Evolutionary conservation across 2,888 invertebrate species (phyloP).

Genomic region (Lagria hirta): DNA sequence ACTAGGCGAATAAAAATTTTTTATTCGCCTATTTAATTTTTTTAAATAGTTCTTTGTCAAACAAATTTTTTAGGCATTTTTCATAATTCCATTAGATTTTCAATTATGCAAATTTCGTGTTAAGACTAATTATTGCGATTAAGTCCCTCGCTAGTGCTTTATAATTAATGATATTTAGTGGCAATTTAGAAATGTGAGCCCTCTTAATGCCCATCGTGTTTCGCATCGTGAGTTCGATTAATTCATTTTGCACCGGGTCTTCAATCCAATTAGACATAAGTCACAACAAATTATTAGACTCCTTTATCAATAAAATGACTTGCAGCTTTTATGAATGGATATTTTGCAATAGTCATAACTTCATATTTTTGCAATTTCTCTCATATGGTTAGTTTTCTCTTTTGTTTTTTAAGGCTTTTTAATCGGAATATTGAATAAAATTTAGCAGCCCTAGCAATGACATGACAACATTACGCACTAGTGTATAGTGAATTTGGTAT

Average conservation of each 20-base stretch:
- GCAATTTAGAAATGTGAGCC: slow-evolving; percentile 47
- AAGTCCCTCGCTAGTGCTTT: slow-evolving; percentile 12
- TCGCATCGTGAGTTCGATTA: slow-evolving; percentile 47
- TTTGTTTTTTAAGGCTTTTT: slow-evolving; percentile 7
- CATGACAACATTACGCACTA: slow-evolving; percentile 45
- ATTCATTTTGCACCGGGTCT: slow-evolving; percentile 47
- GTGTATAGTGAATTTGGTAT: slow-evolving; percentile 26
- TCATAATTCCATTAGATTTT: too few relatives aligned
- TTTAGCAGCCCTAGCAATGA: slow-evolving; percentile 35
- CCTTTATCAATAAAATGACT: slow-evolving; percentile 49
- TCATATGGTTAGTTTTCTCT: slow-evolving; percentile 18
- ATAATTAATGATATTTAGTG: slow-evolving; percentile 49
- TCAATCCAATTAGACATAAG: slow-evolving; percentile 52
- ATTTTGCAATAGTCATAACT: slow-evolving; percentile 44
- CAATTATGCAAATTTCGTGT: too few relatives aligned
- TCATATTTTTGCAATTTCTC: slow-evolving; percentile 20
- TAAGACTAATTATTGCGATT: too few relatives aligned
- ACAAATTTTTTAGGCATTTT: too few relatives aligned
- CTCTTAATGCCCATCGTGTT: slow-evolving; percentile 39
- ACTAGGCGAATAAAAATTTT: too few relatives aligned
- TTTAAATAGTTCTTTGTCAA: too few relatives aligned
- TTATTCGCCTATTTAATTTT: too few relatives aligned
- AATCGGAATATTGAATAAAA: slow-evolving; percentile 3
- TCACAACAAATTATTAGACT: slow-evolving; percentile 48
- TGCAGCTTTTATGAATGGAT: slow-evolving; percentile 46